Base-by-base conservation (phyloP, 2,888 invertebrate species). In the Leucoptera coffeella region DNA sequence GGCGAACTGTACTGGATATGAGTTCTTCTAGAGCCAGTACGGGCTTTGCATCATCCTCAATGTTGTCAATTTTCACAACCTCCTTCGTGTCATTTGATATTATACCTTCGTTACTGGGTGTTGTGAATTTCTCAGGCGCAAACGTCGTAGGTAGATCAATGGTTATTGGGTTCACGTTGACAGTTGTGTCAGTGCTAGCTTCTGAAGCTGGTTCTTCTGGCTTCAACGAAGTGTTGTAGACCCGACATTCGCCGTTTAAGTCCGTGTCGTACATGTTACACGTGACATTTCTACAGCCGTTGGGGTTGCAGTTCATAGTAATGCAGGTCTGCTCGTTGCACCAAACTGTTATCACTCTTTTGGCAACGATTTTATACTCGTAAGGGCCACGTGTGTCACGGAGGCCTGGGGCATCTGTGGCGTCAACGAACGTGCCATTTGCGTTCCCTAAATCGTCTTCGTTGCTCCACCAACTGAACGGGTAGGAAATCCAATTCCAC, bases 241-340 rank as follows among this genome's bases (percentile, higher is more conserved):
- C 52, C 24, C 56, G 49, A 38, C 72, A 72, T 37, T 65, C 56
- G 6, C 71, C 72, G 24, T 40, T 52, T 30, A 65, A 40, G 35
- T 69, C 47, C 0, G 72, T 72, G 29, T 71, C 71, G 37, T 72
- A 71, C 36, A 71, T 54, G 32, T 51, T 69, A 36, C 72, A 72
- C 5, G 62, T 60, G 21, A 52, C 40, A 29, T 64, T 65, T 7
- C 37, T 46, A 37, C 72, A 72, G 4, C 52, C 51, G 10, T 37
- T 39, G 29, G 41, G 50, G 30, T 58, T 50, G 35, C 72, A 69
- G 34, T 50, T 59, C 50, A 55, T 55, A 4, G 61, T 69, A 2
- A 58, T 71, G 34, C 72, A 72, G 3, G 54, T 69, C 41, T 72
- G 71, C 21, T 69, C 67, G 39, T 64, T 58, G 38, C 72, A 72